Base-by-base conservation (phyloP, 2,113 vertebrate genomes). In the Myotis yumanensis region DNA sequence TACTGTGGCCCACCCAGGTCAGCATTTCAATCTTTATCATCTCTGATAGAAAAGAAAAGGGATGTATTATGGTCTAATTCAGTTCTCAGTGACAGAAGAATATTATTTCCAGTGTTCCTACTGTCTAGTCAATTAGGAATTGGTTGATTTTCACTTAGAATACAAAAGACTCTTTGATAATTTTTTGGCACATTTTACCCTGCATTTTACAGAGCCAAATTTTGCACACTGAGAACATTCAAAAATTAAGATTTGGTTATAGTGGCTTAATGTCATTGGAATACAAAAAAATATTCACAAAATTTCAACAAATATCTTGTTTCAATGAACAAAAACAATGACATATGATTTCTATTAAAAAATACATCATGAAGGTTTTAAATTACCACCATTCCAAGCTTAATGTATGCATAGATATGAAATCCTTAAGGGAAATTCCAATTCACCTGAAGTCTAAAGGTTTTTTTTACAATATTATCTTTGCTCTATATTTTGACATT, bases 401-500 rank as follows among this genome's bases (percentile, higher is more conserved):
- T 80, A 28, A 68, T 95, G 87, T 85, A 88, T 73, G 4, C 52
- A 77, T 71, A 95, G 16, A 64, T 62, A 25, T 40, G 2, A 76
- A 20, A 84, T 15, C 51, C 2, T 83, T 95, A 32, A 90, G 4
- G 2, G 14, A 48, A 46, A n/a, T 71, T 90, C 46, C 92, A 69
- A 90, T 57, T 94, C 18, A 84, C 82, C 25, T 89, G 30, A 96
- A 94, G 8, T 57, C 11, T 83, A 75, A 91, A 48, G 43, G 1
- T 7, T 43, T 43, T 37, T 94, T 93, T 91, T 92, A 57, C 0
- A 92, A 3, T 46, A 89, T 48, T 76, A 57, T 14, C 62, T 97
- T 95, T 91, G 54, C 72, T 79, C 51, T 37, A 11, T 90, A 73
- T 52, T 90, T 97, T 92, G 40, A 54, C 75, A 95, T 72, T 76